Percentiles rank a stretch among this genome's conserved stretches.
phyloP scores from a whole-genome alignment of 2,113 vertebrate genomes.

The Salvator merianae region DNA sequence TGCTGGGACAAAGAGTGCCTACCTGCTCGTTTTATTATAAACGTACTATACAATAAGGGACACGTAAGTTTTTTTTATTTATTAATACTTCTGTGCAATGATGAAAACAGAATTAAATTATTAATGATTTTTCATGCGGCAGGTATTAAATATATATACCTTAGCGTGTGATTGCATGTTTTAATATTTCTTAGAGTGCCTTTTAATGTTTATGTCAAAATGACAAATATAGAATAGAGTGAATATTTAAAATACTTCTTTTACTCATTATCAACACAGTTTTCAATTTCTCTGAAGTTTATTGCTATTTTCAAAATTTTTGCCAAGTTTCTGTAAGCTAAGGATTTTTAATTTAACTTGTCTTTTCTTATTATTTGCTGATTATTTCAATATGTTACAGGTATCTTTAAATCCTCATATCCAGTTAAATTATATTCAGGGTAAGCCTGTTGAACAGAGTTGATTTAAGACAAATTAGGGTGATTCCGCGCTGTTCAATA shows the following conservation, averaged over 20 bases:
- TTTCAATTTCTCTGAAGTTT: conserved; percentile 55
- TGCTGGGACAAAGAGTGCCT: not conserved
- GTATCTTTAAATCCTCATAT: not conserved
- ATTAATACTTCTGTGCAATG: not conserved
- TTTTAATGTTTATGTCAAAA: not conserved
- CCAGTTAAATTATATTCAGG: no score
- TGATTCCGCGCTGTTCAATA: no score
- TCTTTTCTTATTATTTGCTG: no score
- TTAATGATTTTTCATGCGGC: no score
- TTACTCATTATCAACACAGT: conserved; percentile 11
- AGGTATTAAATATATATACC: no score
- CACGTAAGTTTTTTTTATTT: not conserved
- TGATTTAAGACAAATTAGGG: no score
- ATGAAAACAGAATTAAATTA: not conserved
- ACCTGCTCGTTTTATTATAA: not conserved
- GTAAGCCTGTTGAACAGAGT: no score
- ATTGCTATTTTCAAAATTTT: conserved; percentile 42
- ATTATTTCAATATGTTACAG: not conserved
- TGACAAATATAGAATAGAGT: not conserved
- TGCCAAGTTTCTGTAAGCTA: conserved; percentile 19
- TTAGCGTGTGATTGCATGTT: not conserved
- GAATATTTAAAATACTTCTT: not conserved
- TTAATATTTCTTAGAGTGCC: not conserved
- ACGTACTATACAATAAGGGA: not conserved
- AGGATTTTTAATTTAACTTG: not conserved